Conservation (phyloP, 92 coral and sea anemone genomes). For the Phenganax subtilis region DNA sequence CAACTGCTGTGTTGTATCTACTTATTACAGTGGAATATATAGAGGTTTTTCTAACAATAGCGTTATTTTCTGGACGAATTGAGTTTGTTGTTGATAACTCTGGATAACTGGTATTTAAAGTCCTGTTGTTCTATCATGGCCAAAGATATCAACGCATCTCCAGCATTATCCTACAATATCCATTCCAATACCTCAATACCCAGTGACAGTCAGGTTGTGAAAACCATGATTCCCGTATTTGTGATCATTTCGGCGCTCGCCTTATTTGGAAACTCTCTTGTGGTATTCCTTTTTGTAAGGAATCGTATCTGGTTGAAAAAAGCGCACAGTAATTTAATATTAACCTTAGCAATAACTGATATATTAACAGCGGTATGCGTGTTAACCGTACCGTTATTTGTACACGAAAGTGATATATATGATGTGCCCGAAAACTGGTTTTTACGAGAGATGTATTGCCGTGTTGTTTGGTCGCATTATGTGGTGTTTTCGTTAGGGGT, state of each 20-base stretch:
- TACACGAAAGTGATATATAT: slow-evolving; percentile 23
- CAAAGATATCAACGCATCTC: background rate
- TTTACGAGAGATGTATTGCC: slow-evolving; percentile 23
- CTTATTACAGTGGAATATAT: too few species aligned
- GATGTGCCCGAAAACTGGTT: background rate
- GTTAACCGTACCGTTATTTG: slow-evolving; percentile 17
- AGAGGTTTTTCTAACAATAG: too few species aligned
- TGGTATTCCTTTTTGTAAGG: slow-evolving; percentile 19
- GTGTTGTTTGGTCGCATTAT: slow-evolving; percentile 34
- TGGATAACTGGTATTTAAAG: background rate
- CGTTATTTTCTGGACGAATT: background rate
- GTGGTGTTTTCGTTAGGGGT: slow-evolving; percentile 33
- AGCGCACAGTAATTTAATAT: slow-evolving; percentile 35
- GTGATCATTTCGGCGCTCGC: slow-evolving; percentile 19
- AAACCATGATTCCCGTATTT: slow-evolving; percentile 28
- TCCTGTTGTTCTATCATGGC: background rate
- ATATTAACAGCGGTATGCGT: slow-evolving; percentile 28
- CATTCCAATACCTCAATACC: background rate
- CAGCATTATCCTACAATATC: background rate
- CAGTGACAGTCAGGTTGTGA: background rate
- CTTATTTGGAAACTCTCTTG: slow-evolving; percentile 20
- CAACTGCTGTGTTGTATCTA: too few species aligned
- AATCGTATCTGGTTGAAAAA: slow-evolving; percentile 31
- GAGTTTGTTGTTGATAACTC: background rate
- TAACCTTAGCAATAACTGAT: slow-evolving; percentile 23